These are phyloP conservation scores for Mythimna albipuncta DNA, from an alignment of 2,888 invertebrate species.

Conservation along the genomic window DNA sequence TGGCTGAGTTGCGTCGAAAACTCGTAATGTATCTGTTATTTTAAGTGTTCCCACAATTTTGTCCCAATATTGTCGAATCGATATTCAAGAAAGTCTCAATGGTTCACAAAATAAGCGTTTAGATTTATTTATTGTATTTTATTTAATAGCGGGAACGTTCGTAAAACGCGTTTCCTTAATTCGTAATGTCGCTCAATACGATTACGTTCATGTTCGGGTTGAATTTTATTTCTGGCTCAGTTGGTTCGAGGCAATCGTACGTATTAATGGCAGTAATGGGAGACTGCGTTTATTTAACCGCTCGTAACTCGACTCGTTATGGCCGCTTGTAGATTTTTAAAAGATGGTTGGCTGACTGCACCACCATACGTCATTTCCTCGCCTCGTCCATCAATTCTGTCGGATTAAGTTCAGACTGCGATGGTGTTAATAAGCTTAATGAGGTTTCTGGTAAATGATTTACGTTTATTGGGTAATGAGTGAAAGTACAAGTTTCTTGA, in stretches of 20 bases:
- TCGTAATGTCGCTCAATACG: slow-evolving; percentile 62
- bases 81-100: slow-evolving; percentile 31
- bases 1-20: neutral
- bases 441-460: slow-evolving; percentile 35
- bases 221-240: slow-evolving; percentile 85
- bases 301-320: slow-evolving; percentile 86
- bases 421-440: slow-evolving; percentile 57
- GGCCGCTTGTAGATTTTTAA: slow-evolving; percentile 84
- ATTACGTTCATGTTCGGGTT: slow-evolving; percentile 74
- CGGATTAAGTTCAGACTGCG: slow-evolving; percentile 66
- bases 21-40: slow-evolving; percentile 2
- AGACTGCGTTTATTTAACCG: slow-evolving; percentile 88
- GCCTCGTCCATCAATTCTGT: slow-evolving; percentile 72
- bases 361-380: slow-evolving; percentile 72
- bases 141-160: slow-evolving; percentile 42
- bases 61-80: slow-evolving; percentile 21
- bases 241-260: slow-evolving; percentile 77
- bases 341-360: slow-evolving; percentile 72
- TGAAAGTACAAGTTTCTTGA: neutral
- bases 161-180: slow-evolving; percentile 66
- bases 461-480: slow-evolving; percentile 24
- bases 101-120: slow-evolving; percentile 33
- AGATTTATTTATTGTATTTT: slow-evolving; percentile 47
- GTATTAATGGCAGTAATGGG: slow-evolving; percentile 81
- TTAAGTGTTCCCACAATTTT: slow-evolving; percentile 27